These are phyloP conservation scores for Drosophila pseudotakahashii DNA, from an alignment of 2,888 invertebrate genomes.

Conservation along the genomic window DNA sequence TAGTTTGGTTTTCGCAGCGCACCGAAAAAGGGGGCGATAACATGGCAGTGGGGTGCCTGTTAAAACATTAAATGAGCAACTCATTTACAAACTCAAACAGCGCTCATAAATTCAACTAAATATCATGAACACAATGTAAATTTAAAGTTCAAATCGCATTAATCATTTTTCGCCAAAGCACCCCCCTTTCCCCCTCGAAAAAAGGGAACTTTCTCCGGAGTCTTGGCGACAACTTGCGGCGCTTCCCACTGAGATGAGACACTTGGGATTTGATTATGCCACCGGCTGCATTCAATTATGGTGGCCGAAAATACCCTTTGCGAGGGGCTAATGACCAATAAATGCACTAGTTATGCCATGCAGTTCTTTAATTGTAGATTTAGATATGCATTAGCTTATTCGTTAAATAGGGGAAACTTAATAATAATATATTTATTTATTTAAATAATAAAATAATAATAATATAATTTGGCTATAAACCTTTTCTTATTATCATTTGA, in stretches of 20 bases:
- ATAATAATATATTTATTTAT: too few relatives aligned
- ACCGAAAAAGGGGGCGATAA: neutral
- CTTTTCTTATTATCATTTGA: too few relatives aligned
- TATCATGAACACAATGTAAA: conserved; percentile 79
- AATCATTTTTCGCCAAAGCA: conserved; percentile 68
- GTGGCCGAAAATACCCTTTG: conserved; percentile 7
- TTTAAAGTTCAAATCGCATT: conserved; percentile 77
- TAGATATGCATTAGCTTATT: too few relatives aligned
- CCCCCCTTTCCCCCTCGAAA: neutral
- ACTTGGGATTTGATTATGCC: conserved; percentile 38
- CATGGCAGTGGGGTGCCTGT: conserved; percentile 48
- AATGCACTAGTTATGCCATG: conserved; percentile 5
- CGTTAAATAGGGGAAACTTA: too few relatives aligned
- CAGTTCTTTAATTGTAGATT: conserved; percentile 1
- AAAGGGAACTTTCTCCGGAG: conserved; percentile 9
- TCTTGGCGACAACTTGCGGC: conserved; percentile 67
- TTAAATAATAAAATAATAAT: too few relatives aligned
- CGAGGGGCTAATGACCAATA: conserved; percentile 3
- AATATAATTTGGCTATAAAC: too few relatives aligned
- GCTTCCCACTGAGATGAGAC: conserved; percentile 50
- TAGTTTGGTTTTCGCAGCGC: conserved; percentile 33
- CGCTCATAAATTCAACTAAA: conserved; percentile 76
- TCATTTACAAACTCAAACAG: conserved; percentile 79
- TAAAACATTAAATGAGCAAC: conserved; percentile 76
- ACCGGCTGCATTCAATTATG: conserved; percentile 33